Evolutionary conservation across 2,888 invertebrate genomes (phyloP), one percentile per base, ranked within the genome.

Genomic region (Podabrus alpinus): DNA sequence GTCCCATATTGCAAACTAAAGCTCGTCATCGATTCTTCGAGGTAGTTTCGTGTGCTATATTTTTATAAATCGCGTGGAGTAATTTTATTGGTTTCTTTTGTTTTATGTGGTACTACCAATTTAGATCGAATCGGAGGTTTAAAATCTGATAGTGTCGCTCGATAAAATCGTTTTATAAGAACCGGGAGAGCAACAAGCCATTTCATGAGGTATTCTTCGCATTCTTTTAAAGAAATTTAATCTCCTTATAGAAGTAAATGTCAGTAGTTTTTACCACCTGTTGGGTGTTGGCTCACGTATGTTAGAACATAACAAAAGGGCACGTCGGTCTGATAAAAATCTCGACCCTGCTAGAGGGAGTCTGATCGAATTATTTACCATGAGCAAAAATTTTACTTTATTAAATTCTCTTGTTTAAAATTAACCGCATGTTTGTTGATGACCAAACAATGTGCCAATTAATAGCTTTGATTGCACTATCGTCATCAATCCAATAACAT

Each of bases 401-500:
- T 64, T 19, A 64, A 64, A 64, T 64, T 61, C 11, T 64, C 45
- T n/a, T 13, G 45, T 45, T 45, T n/a, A 45, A 45, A 45, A 16
- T 64, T 64, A 64, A 19, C 21, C 21, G 62, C 68, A 19, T 29
- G 17, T 25, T 16, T 29, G 16, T 13, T 13, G 29, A 68, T 21
- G 59, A 59, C 59, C 45, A 45, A 17, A 68, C 68, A 59, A 68
- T 68, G 45, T 68, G 15, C 29, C 29, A 17, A 59, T 17, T 68
- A 59, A 68, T 59, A 17, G 17, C 17, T 16, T 45, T 68, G 68
- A 45, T 68, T 59, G 15, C 60, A 61, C 69, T 61, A 62, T 24
- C 16, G 25, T 29, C 61, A 69, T 69, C 25, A 69, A 25, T 61
- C 24, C 61, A 62, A 69, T 69, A 69, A 69, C 60, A 69, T 69